Conservation (phyloP, 2,113 vertebrate genomes). For the Peromyscus polionotus region DNA sequence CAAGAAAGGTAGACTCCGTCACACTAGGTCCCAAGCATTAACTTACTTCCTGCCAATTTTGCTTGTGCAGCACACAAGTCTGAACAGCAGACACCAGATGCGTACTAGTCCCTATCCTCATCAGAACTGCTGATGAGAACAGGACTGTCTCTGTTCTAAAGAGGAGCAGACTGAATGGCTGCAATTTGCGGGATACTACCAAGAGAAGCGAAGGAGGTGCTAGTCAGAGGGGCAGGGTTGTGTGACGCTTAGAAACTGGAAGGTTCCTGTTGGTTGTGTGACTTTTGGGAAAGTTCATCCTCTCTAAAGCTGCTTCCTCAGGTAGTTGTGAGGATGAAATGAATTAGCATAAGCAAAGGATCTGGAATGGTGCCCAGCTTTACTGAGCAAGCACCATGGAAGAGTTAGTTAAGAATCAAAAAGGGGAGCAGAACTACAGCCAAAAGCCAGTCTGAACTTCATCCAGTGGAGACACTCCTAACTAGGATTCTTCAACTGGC, state of each 20-base stretch:
- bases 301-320: conserved; percentile 41
- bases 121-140: background rate
- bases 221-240: rapidly evolving
- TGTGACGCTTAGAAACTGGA: background rate
- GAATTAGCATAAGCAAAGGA: background rate
- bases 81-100: background rate
- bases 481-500: background rate
- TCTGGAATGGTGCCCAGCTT: conserved; percentile 20
- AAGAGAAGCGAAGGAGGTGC: background rate
- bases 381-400: background rate
- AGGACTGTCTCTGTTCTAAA: background rate
- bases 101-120: background rate
- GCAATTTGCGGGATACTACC: background rate
- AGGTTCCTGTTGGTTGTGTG: background rate
- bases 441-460: background rate
- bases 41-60: background rate
- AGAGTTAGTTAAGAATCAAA: conserved; percentile 34
- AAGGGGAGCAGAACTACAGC: background rate
- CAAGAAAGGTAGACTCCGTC: background rate
- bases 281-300: conserved; percentile 1
- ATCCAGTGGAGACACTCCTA: background rate
- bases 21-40: background rate
- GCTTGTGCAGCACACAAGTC: background rate
- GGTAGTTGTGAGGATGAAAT: conserved; percentile 12
- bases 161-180: background rate